Conservation (phyloP, 1,140 invertebrate species). For the Colletes latitarsis region DNA sequence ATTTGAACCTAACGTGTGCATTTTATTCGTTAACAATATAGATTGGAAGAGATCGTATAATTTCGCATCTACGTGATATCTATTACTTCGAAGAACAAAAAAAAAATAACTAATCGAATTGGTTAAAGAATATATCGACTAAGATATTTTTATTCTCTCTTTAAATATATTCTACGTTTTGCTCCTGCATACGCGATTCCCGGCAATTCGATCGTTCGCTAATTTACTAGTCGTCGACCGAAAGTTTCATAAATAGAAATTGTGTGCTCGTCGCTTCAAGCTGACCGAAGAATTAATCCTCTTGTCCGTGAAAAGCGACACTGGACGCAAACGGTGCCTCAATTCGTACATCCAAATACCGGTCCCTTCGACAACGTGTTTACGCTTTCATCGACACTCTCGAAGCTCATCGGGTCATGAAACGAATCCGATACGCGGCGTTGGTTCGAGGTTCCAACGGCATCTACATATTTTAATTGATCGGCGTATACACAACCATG, state of each 20-base stretch:
- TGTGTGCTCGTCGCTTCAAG: background rate
- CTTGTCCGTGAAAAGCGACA: no score
- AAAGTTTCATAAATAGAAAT: background rate
- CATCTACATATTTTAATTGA: constrained; percentile 49
- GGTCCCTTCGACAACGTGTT: background rate
- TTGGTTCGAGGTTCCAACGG: background rate
- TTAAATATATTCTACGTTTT: background rate
- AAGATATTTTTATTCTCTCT: background rate
- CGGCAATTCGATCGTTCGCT: constrained; percentile 7
- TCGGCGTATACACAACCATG: background rate
- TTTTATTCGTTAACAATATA: no score
- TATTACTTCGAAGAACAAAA: no score
- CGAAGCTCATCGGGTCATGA: background rate
- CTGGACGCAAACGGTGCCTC: background rate
- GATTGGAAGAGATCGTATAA: no score
- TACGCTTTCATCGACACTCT: constrained; percentile 1
- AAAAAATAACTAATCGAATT: no score
- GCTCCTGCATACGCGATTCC: background rate
- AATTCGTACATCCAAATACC: background rate
- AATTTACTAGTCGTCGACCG: background rate
- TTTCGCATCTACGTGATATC: no score
- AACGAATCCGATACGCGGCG: constrained; percentile 1
- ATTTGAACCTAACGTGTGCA: no score
- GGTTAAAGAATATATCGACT: no score
- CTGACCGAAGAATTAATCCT: background rate